phyloP scores from a whole-genome alignment of 2,797 vertebrate species.

The Myotis vivesi region DNA sequence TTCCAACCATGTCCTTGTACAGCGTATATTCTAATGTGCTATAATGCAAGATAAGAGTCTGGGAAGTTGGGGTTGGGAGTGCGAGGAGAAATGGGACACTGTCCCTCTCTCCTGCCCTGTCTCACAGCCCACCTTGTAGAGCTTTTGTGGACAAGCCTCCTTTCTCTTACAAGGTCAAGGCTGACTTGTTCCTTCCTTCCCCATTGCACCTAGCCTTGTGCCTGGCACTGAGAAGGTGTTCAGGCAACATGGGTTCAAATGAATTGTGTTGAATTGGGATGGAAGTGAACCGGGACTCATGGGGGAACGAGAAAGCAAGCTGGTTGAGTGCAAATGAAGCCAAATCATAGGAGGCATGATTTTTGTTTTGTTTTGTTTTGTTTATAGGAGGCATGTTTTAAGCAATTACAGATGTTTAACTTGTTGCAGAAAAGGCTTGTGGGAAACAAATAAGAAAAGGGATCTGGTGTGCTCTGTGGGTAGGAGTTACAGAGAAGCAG shows the following conservation, averaged over 20 bases:
- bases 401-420: not conserved
- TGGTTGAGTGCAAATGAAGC: not conserved
- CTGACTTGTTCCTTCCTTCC: not conserved
- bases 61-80: not conserved
- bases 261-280: not conserved
- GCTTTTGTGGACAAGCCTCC: not conserved
- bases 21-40: not conserved
- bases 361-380: not conserved
- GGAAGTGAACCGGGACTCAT: not conserved
- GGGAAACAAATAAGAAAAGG: not conserved
- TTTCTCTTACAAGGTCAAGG: not conserved
- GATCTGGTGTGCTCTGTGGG: not conserved
- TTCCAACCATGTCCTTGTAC: not conserved
- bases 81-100: not conserved
- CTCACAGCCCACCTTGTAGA: not conserved
- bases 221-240: not conserved
- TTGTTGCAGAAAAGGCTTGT: not conserved
- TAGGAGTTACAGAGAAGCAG: not conserved
- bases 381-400: not conserved
- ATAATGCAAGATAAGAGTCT: not conserved
- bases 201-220: not conserved
- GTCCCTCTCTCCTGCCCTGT: not conserved
- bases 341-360: not conserved
- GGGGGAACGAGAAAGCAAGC: not conserved
- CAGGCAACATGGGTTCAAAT: not conserved